Evolutionary conservation across 2,797 vertebrate species (phyloP).

Genomic region (Decapterus maruadsi): DNA sequence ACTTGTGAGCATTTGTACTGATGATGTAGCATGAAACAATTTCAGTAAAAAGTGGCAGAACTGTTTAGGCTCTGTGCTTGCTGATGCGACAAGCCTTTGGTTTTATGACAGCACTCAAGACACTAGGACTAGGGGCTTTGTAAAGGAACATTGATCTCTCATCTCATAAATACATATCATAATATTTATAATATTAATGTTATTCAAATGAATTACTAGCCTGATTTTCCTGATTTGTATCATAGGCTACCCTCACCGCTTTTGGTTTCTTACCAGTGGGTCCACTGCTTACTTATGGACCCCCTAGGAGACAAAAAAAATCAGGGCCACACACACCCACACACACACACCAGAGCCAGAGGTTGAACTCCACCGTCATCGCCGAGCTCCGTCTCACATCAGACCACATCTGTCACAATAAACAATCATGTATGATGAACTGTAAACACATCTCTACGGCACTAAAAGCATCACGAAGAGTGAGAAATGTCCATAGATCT

Average conservation of each 20-base stretch:
- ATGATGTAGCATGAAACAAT: slow-evolving; percentile 27
- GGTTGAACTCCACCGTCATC: too few species aligned
- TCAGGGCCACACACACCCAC: too few species aligned
- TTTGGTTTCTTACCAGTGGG: slow-evolving; percentile 71
- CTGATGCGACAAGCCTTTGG: slow-evolving; percentile 23
- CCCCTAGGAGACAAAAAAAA: too few species aligned
- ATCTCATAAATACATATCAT: too few species aligned
- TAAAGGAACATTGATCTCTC: not conserved
- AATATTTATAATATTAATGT: too few species aligned
- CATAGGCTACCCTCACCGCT: slow-evolving; percentile 28
- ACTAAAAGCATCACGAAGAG: too few species aligned
- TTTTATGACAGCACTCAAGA: slow-evolving; percentile 2
- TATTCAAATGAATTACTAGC: slow-evolving; percentile 36
- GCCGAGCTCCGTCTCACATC: too few species aligned
- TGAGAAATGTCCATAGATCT: too few species aligned
- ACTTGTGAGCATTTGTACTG: slow-evolving; percentile 14
- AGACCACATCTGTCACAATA: too few species aligned
- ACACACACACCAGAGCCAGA: too few species aligned
- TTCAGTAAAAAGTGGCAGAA: slow-evolving; percentile 23
- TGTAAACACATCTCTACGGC: too few species aligned
- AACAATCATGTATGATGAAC: too few species aligned
- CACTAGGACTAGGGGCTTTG: slow-evolving; percentile 12
- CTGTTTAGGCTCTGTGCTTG: slow-evolving; percentile 22
- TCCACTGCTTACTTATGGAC: slow-evolving; percentile 62
- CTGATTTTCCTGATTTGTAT: slow-evolving; percentile 77